A percentile compares a stretch with the other conserved stretches of the same genome.
Conservation (phyloP, 2,113 vertebrate species). For the Callipepla squamata region DNA sequence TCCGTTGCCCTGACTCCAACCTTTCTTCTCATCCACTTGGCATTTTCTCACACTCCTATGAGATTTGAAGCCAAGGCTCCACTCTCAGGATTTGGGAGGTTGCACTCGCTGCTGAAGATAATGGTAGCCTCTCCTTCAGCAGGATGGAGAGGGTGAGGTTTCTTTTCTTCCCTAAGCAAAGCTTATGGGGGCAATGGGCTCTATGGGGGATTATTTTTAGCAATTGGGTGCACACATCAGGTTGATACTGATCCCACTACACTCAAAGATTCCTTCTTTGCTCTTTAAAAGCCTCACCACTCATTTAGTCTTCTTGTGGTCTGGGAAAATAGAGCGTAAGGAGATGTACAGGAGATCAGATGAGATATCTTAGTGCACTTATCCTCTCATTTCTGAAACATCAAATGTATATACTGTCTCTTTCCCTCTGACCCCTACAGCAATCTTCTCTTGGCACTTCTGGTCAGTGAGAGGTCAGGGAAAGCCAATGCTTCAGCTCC, state of each 20-base stretch:
- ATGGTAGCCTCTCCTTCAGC: neutral
- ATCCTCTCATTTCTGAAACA: neutral
- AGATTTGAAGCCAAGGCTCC: neutral
- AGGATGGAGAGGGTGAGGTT: neutral
- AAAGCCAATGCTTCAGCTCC: neutral
- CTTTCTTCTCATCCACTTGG: neutral
- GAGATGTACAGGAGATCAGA: neutral
- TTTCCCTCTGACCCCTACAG: neutral
- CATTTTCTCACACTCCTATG: neutral
- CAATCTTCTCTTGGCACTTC: neutral
- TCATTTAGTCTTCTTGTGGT: neutral
- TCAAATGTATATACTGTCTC: neutral
- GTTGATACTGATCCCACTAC: neutral
- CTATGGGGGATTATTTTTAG: neutral
- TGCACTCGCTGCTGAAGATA: neutral
- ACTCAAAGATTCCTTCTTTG: neutral
- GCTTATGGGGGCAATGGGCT: accelerated
- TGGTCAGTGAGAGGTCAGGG: neutral
- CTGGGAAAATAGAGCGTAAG: neutral
- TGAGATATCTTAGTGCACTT: neutral
- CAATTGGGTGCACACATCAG: neutral
- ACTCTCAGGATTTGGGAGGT: neutral
- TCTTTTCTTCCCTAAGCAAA: accelerated
- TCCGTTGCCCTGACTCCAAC: neutral
- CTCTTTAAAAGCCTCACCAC: accelerated